Conservation (phyloP, 2,888 invertebrate genomes). For the Agrypnus murinus region DNA sequence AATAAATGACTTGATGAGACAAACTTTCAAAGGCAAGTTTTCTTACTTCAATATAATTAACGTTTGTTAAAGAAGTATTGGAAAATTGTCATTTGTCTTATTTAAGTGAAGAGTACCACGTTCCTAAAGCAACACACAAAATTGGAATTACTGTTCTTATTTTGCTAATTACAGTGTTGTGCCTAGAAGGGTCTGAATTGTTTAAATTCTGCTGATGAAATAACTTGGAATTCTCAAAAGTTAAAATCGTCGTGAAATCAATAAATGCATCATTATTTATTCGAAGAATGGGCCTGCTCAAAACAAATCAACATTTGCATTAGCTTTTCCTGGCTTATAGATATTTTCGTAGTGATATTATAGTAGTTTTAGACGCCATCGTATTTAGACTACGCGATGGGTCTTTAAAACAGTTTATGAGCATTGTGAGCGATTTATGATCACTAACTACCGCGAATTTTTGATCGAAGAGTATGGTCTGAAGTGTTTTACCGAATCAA, state of each 20-base stretch:
- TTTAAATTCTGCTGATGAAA: background rate
- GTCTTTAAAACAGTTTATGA: slow-evolving; percentile 2
- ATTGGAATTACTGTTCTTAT: background rate
- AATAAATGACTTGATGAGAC: background rate
- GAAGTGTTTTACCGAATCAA: slow-evolving; percentile 59
- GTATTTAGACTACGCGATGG: background rate
- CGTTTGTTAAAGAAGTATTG: background rate
- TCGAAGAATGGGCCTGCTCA: background rate
- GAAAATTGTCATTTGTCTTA: background rate
- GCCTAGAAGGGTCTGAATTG: background rate
- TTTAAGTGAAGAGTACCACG: background rate
- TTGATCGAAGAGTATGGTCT: slow-evolving; percentile 9
- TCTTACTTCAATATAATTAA: background rate
- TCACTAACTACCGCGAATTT: slow-evolving; percentile 37
- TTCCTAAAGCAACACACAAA: background rate
- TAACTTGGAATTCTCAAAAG: background rate
- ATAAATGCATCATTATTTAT: background rate
- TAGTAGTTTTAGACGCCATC: background rate
- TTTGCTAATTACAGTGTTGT: background rate
- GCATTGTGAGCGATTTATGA: slow-evolving; percentile 21
- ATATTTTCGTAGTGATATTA: background rate
- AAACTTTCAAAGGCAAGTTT: background rate
- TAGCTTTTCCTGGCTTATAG: background rate
- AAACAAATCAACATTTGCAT: background rate
- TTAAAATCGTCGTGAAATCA: background rate